Conservation (phyloP, 2,113 vertebrate genomes). For the Nannospalax galili region DNA sequence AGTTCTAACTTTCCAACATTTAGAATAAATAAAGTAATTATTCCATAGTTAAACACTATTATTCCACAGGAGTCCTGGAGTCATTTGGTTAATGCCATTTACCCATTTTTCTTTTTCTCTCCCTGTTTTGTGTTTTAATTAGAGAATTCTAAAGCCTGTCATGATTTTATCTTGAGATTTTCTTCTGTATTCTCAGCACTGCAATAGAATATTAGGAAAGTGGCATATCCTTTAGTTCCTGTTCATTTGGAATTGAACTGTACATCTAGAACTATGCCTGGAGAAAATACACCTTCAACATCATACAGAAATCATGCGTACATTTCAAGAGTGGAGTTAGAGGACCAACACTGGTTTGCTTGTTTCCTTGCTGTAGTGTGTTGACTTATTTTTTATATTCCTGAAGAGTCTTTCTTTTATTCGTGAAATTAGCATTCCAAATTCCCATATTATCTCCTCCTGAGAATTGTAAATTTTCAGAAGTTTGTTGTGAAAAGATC, state of each 20-base stretch:
- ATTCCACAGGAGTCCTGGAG: neutral
- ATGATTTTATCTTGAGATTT: conserved; percentile 50
- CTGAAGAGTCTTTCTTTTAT: neutral
- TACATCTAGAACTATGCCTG: neutral
- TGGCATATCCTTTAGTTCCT: conserved; percentile 5
- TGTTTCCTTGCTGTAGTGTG: neutral
- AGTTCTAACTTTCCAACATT: no score
- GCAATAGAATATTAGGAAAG: conserved; percentile 24
- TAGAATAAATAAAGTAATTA: no score
- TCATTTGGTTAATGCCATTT: conserved; percentile 51
- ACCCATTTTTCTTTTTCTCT: neutral
- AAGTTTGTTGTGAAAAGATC: neutral
- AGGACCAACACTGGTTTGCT: no score
- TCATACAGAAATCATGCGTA: no score
- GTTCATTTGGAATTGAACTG: conserved; percentile 55
- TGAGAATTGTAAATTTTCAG: neutral
- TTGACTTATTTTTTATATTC: conserved; percentile 20
- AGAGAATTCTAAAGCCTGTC: neutral
- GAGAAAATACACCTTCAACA: no score
- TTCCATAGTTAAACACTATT: no score
- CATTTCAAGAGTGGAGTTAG: neutral
- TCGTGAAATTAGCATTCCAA: neutral
- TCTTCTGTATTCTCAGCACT: conserved; percentile 26
- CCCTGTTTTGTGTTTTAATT: conserved; percentile 15
- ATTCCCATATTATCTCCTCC: neutral